These are phyloP conservation scores for Aphelocoma californica DNA, from an alignment of 2,797 vertebrate species.

Conservation along the genomic window DNA sequence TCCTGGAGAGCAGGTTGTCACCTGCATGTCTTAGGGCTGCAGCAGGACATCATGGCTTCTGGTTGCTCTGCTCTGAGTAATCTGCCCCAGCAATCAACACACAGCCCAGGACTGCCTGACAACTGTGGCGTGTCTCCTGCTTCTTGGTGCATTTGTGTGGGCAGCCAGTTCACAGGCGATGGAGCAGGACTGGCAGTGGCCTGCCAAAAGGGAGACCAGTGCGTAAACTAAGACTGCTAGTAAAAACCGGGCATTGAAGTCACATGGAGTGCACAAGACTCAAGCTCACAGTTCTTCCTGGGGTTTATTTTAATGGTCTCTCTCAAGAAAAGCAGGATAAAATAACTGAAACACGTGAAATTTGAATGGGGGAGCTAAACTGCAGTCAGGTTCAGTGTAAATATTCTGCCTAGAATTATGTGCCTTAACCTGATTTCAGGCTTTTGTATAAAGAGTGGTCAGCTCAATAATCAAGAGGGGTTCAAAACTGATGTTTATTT, in stretches of 20 bases:
- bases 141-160: neutral
- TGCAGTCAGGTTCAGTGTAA: neutral
- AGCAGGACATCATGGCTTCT: neutral
- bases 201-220: neutral
- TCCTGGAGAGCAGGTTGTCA: neutral
- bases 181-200: neutral
- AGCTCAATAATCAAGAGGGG: neutral
- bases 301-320: neutral
- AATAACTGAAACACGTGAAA: neutral
- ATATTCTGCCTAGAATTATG: neutral
- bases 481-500: neutral
- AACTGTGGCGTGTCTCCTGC: neutral
- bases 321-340: neutral
- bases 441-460: neutral
- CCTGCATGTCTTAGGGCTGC: neutral
- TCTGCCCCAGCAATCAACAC: neutral
- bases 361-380: neutral
- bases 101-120: neutral
- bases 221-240: neutral
- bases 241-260: neutral
- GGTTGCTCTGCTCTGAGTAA: neutral
- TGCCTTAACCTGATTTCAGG: neutral
- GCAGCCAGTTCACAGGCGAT: neutral
- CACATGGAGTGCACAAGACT: neutral
- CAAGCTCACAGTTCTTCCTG: neutral